Evolutionary conservation across 1,140 invertebrate species (phyloP).

Genomic region (Armadillidium nasatum): DNA sequence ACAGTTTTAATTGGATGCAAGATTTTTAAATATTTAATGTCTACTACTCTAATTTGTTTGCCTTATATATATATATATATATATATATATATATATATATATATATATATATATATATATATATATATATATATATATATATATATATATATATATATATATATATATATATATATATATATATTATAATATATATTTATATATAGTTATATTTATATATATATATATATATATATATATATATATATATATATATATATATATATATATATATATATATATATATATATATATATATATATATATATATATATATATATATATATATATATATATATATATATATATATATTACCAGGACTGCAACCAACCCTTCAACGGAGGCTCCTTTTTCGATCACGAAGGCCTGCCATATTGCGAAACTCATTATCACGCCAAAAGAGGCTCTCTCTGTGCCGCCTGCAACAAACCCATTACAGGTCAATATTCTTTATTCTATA

Average conservation of each 20-base stretch:
- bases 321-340: conserved; percentile 14
- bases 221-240: background rate
- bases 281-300: conserved; percentile 24
- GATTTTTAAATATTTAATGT: no score
- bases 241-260: background rate
- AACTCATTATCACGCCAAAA: conserved; percentile 93
- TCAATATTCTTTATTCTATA: conserved; percentile 42
- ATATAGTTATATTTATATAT: conserved; percentile 20
- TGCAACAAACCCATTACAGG: conserved; percentile 95
- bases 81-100: conserved; percentile 22
- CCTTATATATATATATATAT: no score
- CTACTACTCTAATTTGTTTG: no score
- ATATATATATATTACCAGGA: conserved; percentile 59
- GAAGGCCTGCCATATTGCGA: conserved; percentile 96
- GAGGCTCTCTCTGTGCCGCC: conserved; percentile 92
- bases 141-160: conserved; percentile 30
- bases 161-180: conserved; percentile 28
- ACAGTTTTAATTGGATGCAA: no score
- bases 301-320: conserved; percentile 14
- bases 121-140: conserved; percentile 27
- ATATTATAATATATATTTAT: background rate
- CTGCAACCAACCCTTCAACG: conserved; percentile 85
- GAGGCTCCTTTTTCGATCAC: conserved; percentile 91
- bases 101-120: conserved; percentile 27
- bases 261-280: background rate